Conservation (phyloP, 2,113 vertebrate genomes). For the Capreolus pygargus region DNA sequence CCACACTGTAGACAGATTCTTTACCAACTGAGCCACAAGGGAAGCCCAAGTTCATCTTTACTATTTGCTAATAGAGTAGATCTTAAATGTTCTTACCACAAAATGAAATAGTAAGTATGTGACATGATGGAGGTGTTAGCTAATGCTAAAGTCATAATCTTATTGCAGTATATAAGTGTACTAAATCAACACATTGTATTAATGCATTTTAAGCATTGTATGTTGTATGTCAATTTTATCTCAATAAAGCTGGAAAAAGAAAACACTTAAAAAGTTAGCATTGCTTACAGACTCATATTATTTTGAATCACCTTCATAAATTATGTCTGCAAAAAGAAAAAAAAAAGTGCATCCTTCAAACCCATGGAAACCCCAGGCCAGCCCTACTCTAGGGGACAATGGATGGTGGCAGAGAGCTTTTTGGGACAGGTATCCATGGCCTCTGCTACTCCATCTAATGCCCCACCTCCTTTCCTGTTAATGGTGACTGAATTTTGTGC, state of each 20-base stretch:
- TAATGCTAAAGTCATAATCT: background rate
- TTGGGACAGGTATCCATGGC: background rate
- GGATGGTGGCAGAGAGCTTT: background rate
- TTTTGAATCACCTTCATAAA: background rate
- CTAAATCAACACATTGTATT: background rate
- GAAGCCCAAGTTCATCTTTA: background rate
- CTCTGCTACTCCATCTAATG: too few species aligned
- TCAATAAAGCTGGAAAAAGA: background rate
- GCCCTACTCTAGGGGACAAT: rapidly evolving
- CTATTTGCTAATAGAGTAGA: background rate
- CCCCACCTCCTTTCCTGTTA: background rate
- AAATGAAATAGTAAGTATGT: background rate
- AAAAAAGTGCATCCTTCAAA: background rate
- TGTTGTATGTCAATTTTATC: background rate
- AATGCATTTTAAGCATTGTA: background rate
- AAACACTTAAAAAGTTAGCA: background rate
- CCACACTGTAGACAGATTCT: background rate
- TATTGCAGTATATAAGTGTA: background rate
- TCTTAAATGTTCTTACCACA: background rate
- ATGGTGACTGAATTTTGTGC: background rate
- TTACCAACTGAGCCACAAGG: background rate
- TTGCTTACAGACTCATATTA: background rate
- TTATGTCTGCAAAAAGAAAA: background rate
- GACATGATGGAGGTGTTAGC: background rate
- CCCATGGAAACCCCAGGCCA: background rate